phyloP scores from a whole-genome alignment of 2,888 invertebrate genomes.

The Pyrrhia umbra region DNA sequence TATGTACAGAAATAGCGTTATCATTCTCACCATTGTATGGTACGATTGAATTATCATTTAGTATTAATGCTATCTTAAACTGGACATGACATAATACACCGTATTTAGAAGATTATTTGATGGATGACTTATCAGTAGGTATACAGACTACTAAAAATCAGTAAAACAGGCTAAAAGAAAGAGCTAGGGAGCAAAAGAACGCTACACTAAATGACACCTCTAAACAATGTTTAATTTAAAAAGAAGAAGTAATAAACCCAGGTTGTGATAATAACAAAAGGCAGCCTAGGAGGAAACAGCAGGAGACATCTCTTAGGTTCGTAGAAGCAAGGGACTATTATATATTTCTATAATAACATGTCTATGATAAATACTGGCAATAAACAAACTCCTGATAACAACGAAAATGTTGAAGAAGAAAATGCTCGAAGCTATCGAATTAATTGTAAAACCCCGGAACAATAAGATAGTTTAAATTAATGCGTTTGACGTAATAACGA shows the following conservation, averaged over 20 bases:
- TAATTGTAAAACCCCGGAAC: constrained; percentile 12
- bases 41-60: not conserved
- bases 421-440: not conserved
- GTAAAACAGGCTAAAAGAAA: not conserved
- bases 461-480: constrained; percentile 2
- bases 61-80: not conserved
- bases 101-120: not conserved
- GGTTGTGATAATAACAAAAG: too few relatives aligned
- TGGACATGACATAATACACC: not conserved
- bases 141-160: too few relatives aligned
- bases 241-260: not conserved
- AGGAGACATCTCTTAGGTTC: too few relatives aligned
- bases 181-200: not conserved
- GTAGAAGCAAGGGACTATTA: not conserved
- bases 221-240: not conserved
- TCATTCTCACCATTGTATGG: constrained; percentile 28
- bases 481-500: constrained; percentile 25
- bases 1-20: constrained; percentile 44
- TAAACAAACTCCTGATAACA: too few relatives aligned
- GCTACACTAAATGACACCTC: not conserved
- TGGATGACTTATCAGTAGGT: not conserved
- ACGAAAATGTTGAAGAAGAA: not conserved
- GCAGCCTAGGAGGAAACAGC: too few relatives aligned
- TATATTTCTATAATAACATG: too few relatives aligned
- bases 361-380: too few relatives aligned